These are phyloP conservation scores for Apus apus DNA, from an alignment of 2,113 vertebrate species.

Conservation along the genomic window DNA sequence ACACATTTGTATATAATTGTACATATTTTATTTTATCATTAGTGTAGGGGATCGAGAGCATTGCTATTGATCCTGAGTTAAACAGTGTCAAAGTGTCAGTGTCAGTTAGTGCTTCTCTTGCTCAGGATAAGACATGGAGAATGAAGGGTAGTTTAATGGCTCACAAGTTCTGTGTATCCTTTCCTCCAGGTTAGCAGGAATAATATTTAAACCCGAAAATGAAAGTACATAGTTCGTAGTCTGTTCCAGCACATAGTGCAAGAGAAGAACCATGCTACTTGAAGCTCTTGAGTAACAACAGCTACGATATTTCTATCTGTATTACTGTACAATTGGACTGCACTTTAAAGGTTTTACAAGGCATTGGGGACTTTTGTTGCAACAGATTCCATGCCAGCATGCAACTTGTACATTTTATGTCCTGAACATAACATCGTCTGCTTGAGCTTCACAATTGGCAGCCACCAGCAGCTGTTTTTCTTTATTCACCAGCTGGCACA, in stretches of 20 bases:
- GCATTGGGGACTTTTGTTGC: not conserved
- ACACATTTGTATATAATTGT: too few species aligned
- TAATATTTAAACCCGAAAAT: not conserved
- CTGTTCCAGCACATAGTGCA: rapidly evolving
- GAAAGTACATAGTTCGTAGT: not conserved
- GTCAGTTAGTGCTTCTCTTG: not conserved
- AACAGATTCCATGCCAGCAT: constrained; percentile 34
- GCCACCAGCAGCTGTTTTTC: constrained; percentile 42
- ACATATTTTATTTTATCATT: too few species aligned
- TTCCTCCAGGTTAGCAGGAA: not conserved
- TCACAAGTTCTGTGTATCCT: not conserved
- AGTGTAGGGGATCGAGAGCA: too few species aligned
- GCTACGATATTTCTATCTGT: not conserved
- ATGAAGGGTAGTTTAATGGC: not conserved
- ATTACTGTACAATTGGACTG: not conserved
- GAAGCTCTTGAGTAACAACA: not conserved
- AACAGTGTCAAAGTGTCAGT: too few species aligned
- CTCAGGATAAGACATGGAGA: not conserved
- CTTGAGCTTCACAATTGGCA: constrained; percentile 23
- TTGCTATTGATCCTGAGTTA: too few species aligned
- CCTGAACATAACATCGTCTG: constrained; percentile 12
- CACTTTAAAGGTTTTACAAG: constrained; percentile 16
- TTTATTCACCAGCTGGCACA: constrained; percentile 34
- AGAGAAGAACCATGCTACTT: not conserved
- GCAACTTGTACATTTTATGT: constrained; percentile 42